These are phyloP conservation scores for Protomyctophum bolini DNA, from an alignment of 2,113 vertebrate genomes.

Conservation along the genomic window DNA sequence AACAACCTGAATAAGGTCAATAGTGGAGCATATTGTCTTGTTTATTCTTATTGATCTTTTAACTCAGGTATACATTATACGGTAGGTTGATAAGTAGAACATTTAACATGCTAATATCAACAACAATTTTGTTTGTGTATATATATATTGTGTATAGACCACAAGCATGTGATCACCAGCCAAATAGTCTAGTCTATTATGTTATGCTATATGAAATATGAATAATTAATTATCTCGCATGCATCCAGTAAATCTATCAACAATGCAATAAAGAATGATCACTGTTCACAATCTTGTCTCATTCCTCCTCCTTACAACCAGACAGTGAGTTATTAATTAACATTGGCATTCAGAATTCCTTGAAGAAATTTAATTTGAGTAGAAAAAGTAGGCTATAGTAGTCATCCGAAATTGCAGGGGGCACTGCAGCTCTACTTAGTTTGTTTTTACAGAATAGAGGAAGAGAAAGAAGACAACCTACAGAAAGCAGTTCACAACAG, in stretches of 20 bases:
- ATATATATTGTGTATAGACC: no score
- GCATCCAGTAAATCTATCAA: slow-evolving; percentile 40
- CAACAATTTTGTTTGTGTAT: background rate
- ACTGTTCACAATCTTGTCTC: slow-evolving; percentile 45
- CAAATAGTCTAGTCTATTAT: slow-evolving; percentile 1
- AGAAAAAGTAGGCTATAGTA: no score
- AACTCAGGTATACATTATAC: slow-evolving; percentile 53
- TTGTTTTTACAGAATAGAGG: no score
- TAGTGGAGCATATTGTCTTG: background rate
- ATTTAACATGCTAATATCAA: no score
- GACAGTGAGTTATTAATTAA: no score
- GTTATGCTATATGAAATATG: slow-evolving; percentile 17
- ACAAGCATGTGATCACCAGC: slow-evolving; percentile 39
- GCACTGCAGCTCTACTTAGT: no score
- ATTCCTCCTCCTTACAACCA: slow-evolving; percentile 23
- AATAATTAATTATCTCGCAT: slow-evolving; percentile 45
- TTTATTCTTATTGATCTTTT: slow-evolving; percentile 15
- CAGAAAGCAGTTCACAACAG: no score
- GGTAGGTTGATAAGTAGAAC: background rate
- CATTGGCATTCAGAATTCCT: no score
- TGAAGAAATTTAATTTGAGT: no score
- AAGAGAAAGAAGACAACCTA: no score
- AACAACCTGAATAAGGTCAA: background rate
- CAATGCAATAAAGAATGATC: slow-evolving; percentile 48
- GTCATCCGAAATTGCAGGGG: no score